Conservation (phyloP, 2,888 invertebrate species). For the Aquatica leii region DNA sequence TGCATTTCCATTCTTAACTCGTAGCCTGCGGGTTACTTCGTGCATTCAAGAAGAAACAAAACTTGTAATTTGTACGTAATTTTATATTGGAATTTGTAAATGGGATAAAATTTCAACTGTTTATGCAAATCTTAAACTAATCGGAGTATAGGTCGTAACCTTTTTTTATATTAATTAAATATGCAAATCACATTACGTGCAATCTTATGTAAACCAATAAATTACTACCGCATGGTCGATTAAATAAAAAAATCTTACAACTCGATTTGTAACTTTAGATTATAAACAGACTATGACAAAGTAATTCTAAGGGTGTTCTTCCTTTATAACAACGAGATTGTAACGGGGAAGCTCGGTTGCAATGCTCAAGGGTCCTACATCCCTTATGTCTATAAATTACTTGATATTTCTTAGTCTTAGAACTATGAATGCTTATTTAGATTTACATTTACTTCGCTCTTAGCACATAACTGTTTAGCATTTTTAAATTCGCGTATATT, state of each 20-base stretch:
- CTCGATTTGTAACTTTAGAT: slow-evolving; percentile 10
- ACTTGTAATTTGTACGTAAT: neutral
- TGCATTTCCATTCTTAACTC: slow-evolving; percentile 5
- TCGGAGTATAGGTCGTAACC: too few relatives aligned
- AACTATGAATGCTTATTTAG: slow-evolving; percentile 14
- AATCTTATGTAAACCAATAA: too few relatives aligned
- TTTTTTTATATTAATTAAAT: too few relatives aligned
- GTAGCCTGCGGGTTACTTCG: neutral
- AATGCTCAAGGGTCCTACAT: slow-evolving; percentile 18
- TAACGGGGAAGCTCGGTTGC: slow-evolving; percentile 18
- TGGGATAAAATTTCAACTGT: neutral
- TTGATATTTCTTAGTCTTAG: slow-evolving; percentile 15
- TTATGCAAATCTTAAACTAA: neutral
- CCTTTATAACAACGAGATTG: slow-evolving; percentile 21
- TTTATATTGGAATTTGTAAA: slow-evolving; percentile 1
- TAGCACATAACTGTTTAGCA: too few relatives aligned
- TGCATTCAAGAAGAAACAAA: neutral
- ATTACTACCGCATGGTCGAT: neutral
- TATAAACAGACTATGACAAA: slow-evolving; percentile 12
- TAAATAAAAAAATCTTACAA: slow-evolving; percentile 3
- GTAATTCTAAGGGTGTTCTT: slow-evolving; percentile 14
- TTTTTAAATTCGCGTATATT: too few relatives aligned
- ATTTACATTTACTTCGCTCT: slow-evolving; percentile 6
- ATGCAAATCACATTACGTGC: too few relatives aligned
- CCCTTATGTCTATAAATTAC: slow-evolving; percentile 21